Percentiles rank a stretch among this genome's conserved stretches.
Evolutionary conservation across 1,140 invertebrate species (phyloP).

Genomic region (Magallana gigas): DNA sequence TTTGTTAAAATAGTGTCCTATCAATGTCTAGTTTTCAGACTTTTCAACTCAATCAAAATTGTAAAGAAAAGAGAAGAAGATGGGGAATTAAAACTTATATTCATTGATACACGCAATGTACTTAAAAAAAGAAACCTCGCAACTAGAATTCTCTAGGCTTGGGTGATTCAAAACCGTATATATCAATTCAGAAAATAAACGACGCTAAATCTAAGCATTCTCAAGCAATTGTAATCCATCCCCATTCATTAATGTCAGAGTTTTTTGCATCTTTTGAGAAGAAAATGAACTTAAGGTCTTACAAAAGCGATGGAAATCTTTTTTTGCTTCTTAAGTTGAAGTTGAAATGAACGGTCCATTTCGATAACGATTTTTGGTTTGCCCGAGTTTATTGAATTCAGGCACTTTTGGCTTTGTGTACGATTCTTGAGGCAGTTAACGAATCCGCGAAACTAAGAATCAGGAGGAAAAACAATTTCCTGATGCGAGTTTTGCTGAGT

Average conservation of each 20-base stretch:
- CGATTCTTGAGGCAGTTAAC: not conserved
- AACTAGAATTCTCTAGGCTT: too few relatives aligned
- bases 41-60: too few relatives aligned
- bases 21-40: too few relatives aligned
- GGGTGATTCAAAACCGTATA: too few relatives aligned
- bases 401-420: not conserved
- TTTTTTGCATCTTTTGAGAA: not conserved
- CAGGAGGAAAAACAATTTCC: not conserved
- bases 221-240: not conserved
- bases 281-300: not conserved
- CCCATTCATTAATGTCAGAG: constrained; percentile 9
- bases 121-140: too few relatives aligned
- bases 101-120: too few relatives aligned
- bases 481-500: not conserved
- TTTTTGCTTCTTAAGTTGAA: not conserved
- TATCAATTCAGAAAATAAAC: not conserved
- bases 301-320: not conserved
- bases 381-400: constrained; percentile 11
- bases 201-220: not conserved
- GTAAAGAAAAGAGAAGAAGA: too few relatives aligned
- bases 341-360: constrained; percentile 4
- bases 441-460: constrained; percentile 14
- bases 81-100: too few relatives aligned
- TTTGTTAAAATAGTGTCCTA: too few relatives aligned
- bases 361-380: constrained; percentile 10